Percentiles rank a stretch among this genome's conserved stretches.
Conservation (phyloP, 2,113 vertebrate species). For the Plectropomus leopardus region DNA sequence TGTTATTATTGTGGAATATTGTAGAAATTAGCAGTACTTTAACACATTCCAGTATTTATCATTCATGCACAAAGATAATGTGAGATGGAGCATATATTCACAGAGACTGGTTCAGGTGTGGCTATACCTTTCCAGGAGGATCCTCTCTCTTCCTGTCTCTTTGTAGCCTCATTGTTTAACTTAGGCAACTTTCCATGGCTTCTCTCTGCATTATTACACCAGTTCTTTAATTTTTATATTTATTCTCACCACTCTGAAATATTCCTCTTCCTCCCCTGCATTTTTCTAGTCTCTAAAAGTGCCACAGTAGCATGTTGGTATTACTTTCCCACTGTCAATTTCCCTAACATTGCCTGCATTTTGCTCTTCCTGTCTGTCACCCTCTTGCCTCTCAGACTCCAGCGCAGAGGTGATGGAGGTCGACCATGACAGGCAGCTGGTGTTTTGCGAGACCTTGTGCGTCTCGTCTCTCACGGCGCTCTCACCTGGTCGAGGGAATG, state of each 20-base stretch:
- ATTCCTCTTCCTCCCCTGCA: not conserved
- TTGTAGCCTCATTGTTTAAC: not conserved
- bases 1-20: no score
- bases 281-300: no score
- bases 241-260: slow-evolving; percentile 16
- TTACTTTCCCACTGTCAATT: not conserved
- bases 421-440: slow-evolving; percentile 95
- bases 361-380: not conserved
- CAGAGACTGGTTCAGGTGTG: not conserved
- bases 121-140: not conserved
- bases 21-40: not conserved
- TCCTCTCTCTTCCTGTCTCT: not conserved
- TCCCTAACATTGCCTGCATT: not conserved
- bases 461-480: slow-evolving; percentile 85
- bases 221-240: slow-evolving; percentile 29
- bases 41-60: not conserved
- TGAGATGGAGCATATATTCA: slow-evolving; percentile 12
- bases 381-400: slow-evolving; percentile 83
- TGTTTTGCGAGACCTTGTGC: slow-evolving; percentile 93
- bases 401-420: slow-evolving; percentile 98
- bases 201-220: slow-evolving; percentile 1
- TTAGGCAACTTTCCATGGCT: not conserved
- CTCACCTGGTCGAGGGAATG: slow-evolving; percentile 64
- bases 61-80: not conserved
- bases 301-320: not conserved